A percentile compares a stretch with the other conserved stretches of the same genome.
Conservation (phyloP, 2,888 invertebrate genomes). For the Cryptocephalus primarius region DNA sequence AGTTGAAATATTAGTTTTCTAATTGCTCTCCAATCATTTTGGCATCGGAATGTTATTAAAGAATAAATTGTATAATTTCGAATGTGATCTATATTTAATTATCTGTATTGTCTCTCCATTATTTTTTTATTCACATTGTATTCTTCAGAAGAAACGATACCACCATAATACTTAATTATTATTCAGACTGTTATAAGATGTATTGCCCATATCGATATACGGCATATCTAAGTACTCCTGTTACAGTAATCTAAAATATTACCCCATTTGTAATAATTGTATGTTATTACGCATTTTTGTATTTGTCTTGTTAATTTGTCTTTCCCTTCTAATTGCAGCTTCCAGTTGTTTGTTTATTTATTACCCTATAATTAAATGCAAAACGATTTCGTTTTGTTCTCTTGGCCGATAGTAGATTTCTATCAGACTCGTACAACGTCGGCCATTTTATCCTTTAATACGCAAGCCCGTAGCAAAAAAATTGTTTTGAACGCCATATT, state of each 20-base stretch:
- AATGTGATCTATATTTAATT: no score
- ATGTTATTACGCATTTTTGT: slow-evolving; percentile 10
- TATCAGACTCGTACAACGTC: background rate
- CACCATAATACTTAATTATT: no score
- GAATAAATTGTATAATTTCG: no score
- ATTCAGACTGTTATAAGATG: no score
- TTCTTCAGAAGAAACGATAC: no score
- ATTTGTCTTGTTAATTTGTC: slow-evolving; percentile 9
- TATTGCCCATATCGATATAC: background rate
- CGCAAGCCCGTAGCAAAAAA: background rate
- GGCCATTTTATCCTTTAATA: background rate
- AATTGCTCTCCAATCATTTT: no score
- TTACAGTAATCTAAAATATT: slow-evolving; percentile 9
- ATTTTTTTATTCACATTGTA: no score
- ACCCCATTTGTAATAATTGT: slow-evolving; percentile 9
- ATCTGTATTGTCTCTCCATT: no score
- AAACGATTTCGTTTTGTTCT: slow-evolving; percentile 4
- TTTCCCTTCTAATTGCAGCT: slow-evolving; percentile 8
- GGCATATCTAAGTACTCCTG: slow-evolving; percentile 2
- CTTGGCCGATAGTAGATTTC: slow-evolving; percentile 2
- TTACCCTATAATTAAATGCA: slow-evolving; percentile 7
- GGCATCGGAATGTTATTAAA: no score
- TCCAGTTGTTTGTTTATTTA: slow-evolving; percentile 7
- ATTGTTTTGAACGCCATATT: background rate
- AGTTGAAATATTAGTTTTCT: no score